Base-by-base conservation (phyloP, 2,888 invertebrate genomes). In the Papilio gigon region DNA sequence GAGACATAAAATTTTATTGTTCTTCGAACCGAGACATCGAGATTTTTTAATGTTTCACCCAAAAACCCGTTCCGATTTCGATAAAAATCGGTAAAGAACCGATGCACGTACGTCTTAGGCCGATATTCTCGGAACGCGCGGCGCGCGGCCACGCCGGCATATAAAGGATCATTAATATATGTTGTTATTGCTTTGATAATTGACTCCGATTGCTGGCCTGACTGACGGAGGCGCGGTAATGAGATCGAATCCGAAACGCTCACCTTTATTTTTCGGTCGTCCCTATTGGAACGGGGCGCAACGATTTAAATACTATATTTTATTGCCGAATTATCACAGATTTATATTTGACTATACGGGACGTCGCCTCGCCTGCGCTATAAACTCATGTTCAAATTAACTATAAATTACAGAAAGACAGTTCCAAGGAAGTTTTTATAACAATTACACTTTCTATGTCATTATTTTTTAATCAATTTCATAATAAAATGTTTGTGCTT, bases 1-100 rank as follows among this genome's bases (percentile, higher is more conserved):
- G 74, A 84, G 84, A 81, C 83, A 83, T 84, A 84, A 83, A 84
- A 84, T 84, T 84, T 84, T 82, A 84, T 79, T 77, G 77, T 84
- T 84, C 84, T 74, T 75, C 82, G 84, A 84, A 84, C 76, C 75
- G 75, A 56, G 53, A 72, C 70, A 73, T 63, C 70, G 73, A 78
- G 78, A 79, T 79, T 81, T 81, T 56, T 80, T 77, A 77, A 80
- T 74, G 75, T 76, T 80, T 80, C 68, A 75, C 76, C 76, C 74
- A 76, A 75, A 80, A 80, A 82, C 82, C 74, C 74, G 81, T 79
- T 81, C 78, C 71, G 76, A 77, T 78, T 80, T 79, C 76, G 81
- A 82, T 81, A 81, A 80, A 78, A 81, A 84, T 82, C 83, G 80
- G 78, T 78, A 77, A 76, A 73, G 75, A 80, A 76, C 77, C 81